Base-by-base conservation (phyloP, 2,797 vertebrate genomes). In the Amphiprion clarkii region DNA sequence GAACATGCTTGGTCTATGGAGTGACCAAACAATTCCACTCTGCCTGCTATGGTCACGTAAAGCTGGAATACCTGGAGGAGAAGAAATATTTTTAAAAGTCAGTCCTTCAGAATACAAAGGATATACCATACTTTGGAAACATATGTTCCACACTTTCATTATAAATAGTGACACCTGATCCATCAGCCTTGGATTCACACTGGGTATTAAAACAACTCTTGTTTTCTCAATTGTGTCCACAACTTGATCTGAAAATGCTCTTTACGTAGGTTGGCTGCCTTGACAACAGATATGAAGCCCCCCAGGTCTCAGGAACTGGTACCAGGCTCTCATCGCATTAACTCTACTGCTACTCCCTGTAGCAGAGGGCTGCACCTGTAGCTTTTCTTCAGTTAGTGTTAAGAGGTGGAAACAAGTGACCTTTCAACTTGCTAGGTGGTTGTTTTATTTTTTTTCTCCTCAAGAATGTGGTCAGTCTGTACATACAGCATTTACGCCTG, bases 1-100 rank as follows among this genome's bases (percentile, higher is more conserved):
- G 31, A 39, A 31, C 53, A 19, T 25, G 27, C 53, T 54, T 14
- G 6, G n/a, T 4, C 19, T 64, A 16, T 63, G 42, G 68, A 62
- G 60, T 51, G 31, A 9, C 57, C 19, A 76, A 65, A 74, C n/a
- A 65, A 60, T 39, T 42, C 36, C 14, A 9, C 11, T 36, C 17
- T 21, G 31, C 46, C 39, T 29, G 16, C 21, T 59, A 19, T 59
- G 21, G 51, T 33, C 60, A 17, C 25, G 19, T 16, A 78, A 33
- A 42, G 9, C 12, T 55, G 6, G 5, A 2, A 48, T 54, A 23
- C 52, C 36, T 12, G 36, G 36, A 39, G 36, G 11, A 39, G 36
- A 9, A 36, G 6, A 36, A 36, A 36, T 36, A 39, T 39, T 39
- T 39, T 39, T 12, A 11, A 39, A 39, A 39, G 36, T 39, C 36